These are phyloP conservation scores for Syngnathoides biaculeatus DNA, from an alignment of 2,113 vertebrate genomes.

Conservation along the genomic window DNA sequence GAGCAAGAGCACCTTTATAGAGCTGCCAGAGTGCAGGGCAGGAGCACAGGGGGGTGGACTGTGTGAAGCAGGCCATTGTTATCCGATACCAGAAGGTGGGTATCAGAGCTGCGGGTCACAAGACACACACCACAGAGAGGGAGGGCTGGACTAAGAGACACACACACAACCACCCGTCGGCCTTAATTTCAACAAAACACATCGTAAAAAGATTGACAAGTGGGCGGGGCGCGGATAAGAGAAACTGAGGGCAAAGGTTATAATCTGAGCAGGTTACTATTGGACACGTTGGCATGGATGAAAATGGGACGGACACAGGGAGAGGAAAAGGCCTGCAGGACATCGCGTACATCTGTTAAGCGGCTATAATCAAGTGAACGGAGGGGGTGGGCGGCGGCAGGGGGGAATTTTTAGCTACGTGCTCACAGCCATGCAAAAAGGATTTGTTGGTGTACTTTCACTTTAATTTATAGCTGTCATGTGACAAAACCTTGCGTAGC, in stretches of 20 bases:
- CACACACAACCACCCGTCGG: conserved; percentile 6
- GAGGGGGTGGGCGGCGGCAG: conserved; percentile 8
- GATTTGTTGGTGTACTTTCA: neutral
- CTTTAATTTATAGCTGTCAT: conserved; percentile 2
- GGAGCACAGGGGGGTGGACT: conserved; percentile 51
- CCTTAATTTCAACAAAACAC: conserved; percentile 20
- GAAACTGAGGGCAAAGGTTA: conserved; percentile 19
- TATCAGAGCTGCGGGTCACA: conserved; percentile 64
- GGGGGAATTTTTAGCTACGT: conserved; percentile 44
- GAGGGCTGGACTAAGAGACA: conserved; percentile 20
- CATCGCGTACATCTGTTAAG: conserved; percentile 26
- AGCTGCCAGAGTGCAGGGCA: conserved; percentile 40
- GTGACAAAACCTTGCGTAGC: neutral
- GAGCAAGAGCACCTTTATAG: conserved; percentile 61
- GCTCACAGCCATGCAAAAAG: conserved; percentile 33
- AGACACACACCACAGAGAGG: conserved; percentile 45
- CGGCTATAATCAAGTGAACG: conserved; percentile 32
- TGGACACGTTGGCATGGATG: conserved; percentile 8
- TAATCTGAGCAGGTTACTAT: conserved; percentile 10
- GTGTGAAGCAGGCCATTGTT: conserved; percentile 67
- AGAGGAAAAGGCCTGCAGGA: neutral
- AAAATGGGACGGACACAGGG: neutral
- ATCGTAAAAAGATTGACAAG: conserved; percentile 35
- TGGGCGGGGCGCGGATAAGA: conserved; percentile 47
- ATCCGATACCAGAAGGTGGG: conserved; percentile 65